Conservation (phyloP, 2,888 invertebrate genomes). For the Dryocosmus kuriphilus region DNA sequence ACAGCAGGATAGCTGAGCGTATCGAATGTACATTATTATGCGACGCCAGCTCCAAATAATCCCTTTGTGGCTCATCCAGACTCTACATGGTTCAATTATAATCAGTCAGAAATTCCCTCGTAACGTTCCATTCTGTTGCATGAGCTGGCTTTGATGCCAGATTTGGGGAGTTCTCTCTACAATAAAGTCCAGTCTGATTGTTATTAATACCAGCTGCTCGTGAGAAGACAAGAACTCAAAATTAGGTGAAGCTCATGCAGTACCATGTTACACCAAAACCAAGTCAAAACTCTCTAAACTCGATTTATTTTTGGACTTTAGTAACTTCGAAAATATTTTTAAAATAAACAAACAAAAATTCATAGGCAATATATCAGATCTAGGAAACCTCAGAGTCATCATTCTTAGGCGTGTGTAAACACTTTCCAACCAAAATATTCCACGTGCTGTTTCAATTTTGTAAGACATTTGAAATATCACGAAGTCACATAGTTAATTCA, state of each 20-base stretch:
- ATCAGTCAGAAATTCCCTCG: conserved; percentile 33
- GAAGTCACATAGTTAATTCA: too few species aligned
- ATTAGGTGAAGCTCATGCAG: not conserved
- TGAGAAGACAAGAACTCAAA: not conserved
- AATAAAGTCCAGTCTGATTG: conserved; percentile 21
- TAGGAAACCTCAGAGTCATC: too few species aligned
- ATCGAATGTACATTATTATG: conserved; percentile 40
- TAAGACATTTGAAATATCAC: too few species aligned
- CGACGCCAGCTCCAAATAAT: conserved; percentile 32
- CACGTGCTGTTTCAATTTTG: too few species aligned
- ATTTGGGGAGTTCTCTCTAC: conserved; percentile 13
- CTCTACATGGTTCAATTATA: conserved; percentile 37
- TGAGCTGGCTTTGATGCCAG: conserved; percentile 29
- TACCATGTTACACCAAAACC: too few species aligned
- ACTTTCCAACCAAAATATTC: too few species aligned
- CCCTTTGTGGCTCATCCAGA: conserved; percentile 36
- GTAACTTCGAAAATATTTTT: too few species aligned
- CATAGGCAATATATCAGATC: too few species aligned
- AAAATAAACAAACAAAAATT: too few species aligned
- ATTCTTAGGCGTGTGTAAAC: too few species aligned
- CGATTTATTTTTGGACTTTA: too few species aligned
- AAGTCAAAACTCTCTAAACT: not conserved
- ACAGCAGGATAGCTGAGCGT: conserved; percentile 6
- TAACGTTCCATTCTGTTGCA: conserved; percentile 27
- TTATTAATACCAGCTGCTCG: not conserved